Percentiles rank a stretch among this genome's conserved stretches.
phyloP scores from a whole-genome alignment of 2,797 vertebrate genomes.

The Leucoraja ocellata region DNA sequence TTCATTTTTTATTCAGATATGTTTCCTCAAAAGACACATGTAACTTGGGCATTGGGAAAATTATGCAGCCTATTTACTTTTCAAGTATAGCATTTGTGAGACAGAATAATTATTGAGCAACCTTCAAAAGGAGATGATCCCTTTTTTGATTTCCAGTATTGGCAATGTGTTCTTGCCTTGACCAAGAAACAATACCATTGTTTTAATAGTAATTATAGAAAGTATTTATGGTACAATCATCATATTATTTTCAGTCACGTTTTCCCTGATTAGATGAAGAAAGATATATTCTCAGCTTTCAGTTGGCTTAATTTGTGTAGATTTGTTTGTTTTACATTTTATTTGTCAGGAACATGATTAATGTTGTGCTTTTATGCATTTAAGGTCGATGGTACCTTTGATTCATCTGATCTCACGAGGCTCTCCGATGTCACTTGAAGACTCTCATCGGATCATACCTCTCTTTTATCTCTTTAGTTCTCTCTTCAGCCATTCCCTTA shows the following conservation, averaged over 20 bases:
- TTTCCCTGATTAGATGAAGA: not conserved
- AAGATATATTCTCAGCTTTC: not conserved
- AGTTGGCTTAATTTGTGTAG: not conserved
- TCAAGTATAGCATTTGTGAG: not conserved
- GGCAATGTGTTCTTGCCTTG: not conserved
- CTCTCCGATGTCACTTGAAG: conserved; percentile 88
- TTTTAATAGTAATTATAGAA: not conserved
- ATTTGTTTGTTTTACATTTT: not conserved
- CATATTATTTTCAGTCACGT: not conserved
- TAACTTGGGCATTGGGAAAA: not conserved
- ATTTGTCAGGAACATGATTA: not conserved
- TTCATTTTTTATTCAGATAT: not conserved
- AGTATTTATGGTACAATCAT: not conserved
- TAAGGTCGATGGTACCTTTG: conserved; percentile 85
- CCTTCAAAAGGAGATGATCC: not conserved
- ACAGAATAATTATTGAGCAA: not conserved
- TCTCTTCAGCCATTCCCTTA: conserved; percentile 93
- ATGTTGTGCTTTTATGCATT: conserved; percentile 38
- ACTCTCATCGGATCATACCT: conserved; percentile 93
- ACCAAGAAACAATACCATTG: not conserved
- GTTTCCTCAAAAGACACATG: not conserved
- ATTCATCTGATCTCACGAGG: conserved; percentile 92
- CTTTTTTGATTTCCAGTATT: not conserved
- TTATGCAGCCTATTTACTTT: too few species aligned
- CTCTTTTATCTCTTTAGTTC: conserved; percentile 98